A percentile compares a stretch with the other conserved stretches of the same genome.
phyloP scores from a whole-genome alignment of 2,113 vertebrate genomes.

The Rhinolophus ferrumequinum region DNA sequence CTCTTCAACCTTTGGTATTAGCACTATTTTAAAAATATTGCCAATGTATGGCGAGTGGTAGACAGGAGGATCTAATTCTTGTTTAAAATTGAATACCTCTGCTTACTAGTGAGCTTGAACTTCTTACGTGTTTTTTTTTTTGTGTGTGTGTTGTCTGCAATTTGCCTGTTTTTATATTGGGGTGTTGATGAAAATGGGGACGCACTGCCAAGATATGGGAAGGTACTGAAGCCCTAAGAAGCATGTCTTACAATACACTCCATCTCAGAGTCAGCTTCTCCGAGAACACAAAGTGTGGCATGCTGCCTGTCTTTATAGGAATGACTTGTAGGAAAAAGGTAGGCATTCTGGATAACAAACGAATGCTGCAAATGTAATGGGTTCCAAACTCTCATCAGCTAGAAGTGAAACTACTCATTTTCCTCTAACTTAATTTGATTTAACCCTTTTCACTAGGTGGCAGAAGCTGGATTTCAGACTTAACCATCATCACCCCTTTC shows the following conservation, averaged over 20 bases:
- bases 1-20: background rate
- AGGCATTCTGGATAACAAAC: background rate
- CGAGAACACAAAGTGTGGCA: background rate
- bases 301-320: background rate
- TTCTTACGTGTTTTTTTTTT: background rate
- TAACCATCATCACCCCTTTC: background rate
- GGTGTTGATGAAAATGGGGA: background rate
- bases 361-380: background rate
- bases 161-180: background rate
- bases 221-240: background rate
- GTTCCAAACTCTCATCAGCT: background rate
- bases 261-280: background rate
- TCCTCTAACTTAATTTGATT: background rate
- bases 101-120: background rate
- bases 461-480: conserved; percentile 34
- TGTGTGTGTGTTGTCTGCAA: background rate
- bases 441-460: conserved; percentile 41
- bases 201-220: background rate
- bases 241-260: background rate
- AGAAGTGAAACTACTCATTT: background rate
- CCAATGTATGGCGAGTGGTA: background rate
- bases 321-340: too few relatives aligned
- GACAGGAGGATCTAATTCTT: background rate
- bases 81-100: background rate
- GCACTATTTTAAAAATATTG: background rate